Conservation (phyloP, 2,113 vertebrate species). For the Chloropsis hardwickii region DNA sequence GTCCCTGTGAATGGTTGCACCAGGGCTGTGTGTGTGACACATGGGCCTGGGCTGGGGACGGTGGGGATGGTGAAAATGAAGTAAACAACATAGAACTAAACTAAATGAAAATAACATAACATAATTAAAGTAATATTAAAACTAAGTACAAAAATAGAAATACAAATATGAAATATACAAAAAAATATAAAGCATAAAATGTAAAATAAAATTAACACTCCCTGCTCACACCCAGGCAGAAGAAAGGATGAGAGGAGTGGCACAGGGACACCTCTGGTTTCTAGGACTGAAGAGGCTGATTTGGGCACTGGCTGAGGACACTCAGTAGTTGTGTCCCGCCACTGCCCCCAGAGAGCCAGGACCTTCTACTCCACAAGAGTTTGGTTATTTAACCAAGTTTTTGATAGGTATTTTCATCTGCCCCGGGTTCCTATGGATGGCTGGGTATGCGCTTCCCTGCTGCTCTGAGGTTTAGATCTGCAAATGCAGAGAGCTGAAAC, state of each 20-base stretch:
- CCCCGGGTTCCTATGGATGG: not conserved
- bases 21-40: rapidly evolving
- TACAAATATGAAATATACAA: not conserved
- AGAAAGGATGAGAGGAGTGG: not conserved
- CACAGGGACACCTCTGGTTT: not conserved
- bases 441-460: rapidly evolving
- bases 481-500: not conserved
- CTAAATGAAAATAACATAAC: not conserved
- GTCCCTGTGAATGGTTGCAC: rapidly evolving
- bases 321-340: not conserved
- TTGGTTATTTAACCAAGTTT: not conserved
- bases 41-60: not conserved
- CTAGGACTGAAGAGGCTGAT: not conserved
- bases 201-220: not conserved
- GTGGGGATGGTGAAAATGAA: not conserved
- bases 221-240: not conserved
- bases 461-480: not conserved
- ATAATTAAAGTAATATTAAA: not conserved
- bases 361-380: rapidly evolving
- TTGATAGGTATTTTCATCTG: not conserved
- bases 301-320: not conserved
- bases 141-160: not conserved
- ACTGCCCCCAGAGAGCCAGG: not conserved
- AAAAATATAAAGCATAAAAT: not conserved
- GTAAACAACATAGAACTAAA: not conserved